Base-by-base conservation (phyloP, 2,888 invertebrate species). In the Morpho helenor region DNA sequence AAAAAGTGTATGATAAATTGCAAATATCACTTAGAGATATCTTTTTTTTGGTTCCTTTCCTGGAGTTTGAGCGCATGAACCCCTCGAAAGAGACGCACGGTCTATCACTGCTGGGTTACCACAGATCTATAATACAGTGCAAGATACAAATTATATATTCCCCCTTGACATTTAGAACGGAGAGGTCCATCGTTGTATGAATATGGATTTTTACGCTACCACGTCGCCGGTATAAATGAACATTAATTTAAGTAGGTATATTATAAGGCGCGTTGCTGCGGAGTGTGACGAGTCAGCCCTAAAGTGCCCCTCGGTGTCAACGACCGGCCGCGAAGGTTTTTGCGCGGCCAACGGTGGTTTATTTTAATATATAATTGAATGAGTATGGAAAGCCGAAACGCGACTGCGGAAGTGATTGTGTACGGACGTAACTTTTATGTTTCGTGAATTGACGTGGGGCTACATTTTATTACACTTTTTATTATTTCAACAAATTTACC, bases 251-350 rank as follows among this genome's bases (percentile, higher is more conserved):
- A 68, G 66, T 70, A 65, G 63, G 68, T 66, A 74, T 75, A 74
- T 74, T 71, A 73, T 74, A 73, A 74, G 73, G 70, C 74, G 71
- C 72, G 72, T 69, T 74, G 73, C 76, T 78, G 71, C 78, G 76
- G 74, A 75, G 80, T 84, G 79, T 80, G 79, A 84, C 80, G 79
- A 81, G 80, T 74, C 78, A 80, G 84, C 89, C 88, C 87, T 88
- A 84, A 87, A 87, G 87, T 84, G 87, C 87, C 88, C 76, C 88
- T 76, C 76, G 73, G 78, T 80, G 88, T 87, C 87, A 82, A 79
- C 79, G 89, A 87, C 87, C 89, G 81, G 70, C 77, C 74, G 77
- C 77, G 77, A 85, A 87, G 86, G 87, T 75, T 74, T 87, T 88
- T 86, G 83, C 84, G 81, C 78, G 74, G 64, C 79, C 79, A 79